Evolutionary conservation across 1,140 invertebrate genomes (phyloP).

Genomic region (Pseudoatta argentina): DNA sequence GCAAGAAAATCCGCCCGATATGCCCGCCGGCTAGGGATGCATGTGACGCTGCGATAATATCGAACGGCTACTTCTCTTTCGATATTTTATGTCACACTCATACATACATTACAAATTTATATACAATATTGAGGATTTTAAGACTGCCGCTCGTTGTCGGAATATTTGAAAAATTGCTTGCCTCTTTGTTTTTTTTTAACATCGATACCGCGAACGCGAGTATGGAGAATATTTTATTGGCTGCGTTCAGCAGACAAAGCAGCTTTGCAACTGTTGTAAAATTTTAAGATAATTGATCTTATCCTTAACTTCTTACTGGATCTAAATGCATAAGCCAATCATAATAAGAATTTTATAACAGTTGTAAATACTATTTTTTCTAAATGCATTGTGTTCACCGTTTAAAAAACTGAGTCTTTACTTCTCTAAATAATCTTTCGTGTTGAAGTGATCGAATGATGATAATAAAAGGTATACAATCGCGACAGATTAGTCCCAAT

Average conservation of each 20-base stretch:
- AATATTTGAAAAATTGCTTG: neutral
- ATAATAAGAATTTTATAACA: too few relatives aligned
- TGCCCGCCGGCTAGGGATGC: constrained; percentile 45
- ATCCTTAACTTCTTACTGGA: too few relatives aligned
- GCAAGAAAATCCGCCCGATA: constrained; percentile 51
- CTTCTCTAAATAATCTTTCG: too few relatives aligned
- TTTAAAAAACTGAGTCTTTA: neutral
- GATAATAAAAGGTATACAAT: too few relatives aligned
- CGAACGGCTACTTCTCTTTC: constrained; percentile 1
- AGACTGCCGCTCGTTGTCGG: neutral
- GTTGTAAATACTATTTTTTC: too few relatives aligned
- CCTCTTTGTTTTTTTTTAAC: neutral
- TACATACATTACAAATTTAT: neutral
- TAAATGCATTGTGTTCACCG: neutral
- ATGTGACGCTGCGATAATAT: constrained; percentile 33
- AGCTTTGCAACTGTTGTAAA: too few relatives aligned
- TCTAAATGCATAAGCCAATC: too few relatives aligned
- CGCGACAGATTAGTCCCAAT: too few relatives aligned
- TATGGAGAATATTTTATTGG: neutral
- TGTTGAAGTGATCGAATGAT: too few relatives aligned
- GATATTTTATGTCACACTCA: constrained; percentile 9
- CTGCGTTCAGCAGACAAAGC: too few relatives aligned
- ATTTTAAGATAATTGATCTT: too few relatives aligned
- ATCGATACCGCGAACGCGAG: neutral
- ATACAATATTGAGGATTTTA: neutral